Base-by-base conservation (phyloP, 2,888 invertebrate genomes). In the Arctia plantaginis region DNA sequence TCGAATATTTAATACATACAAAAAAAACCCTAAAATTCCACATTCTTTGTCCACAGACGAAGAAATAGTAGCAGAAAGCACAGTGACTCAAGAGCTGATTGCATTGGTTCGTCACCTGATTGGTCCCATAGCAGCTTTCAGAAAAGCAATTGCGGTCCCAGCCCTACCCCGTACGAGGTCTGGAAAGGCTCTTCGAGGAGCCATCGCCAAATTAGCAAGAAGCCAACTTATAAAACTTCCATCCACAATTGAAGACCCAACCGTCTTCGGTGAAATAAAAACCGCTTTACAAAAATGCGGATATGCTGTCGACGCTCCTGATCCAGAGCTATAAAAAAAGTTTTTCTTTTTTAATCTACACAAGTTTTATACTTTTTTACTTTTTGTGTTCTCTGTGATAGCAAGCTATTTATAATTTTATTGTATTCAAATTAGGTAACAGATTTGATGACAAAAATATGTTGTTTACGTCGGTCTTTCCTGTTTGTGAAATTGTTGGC, bases 61-160 rank as follows among this genome's bases (percentile, higher is more conserved):
- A 85, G 95, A 94, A 86, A 95, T 95, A 6, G 92, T 95, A 72
- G 87, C 93, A 0, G 95, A 95, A 80, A 91, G 88, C 73, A 93
- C 94, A 10, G 94, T 95, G 7, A 94, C 94, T 0, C 94, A 93
- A 84, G 95, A 95, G 76, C 80, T 95, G 59, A 94, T 95, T 15
- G 93, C 94, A 0, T 77, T 95, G 1, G 95, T 95, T 0, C 93
- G 95, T 30, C 95, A 95, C 68, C 82, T 97, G 64, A 97, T 98
- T 71, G 98, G 98, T 0, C 98, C 99, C 0, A 99, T 99, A 13
- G 99, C 99, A 1, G 97, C 98, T 0, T 98, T 99, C 91, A 97
- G 97, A 79, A 95, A 98, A 81, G 98, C 98, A 0, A 97, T 97
- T 0, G 96, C 98, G 0, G 98, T 99, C 0, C 97, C 97, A 27